Conservation (phyloP, 2,888 invertebrate species). For the Amiota mariae region DNA sequence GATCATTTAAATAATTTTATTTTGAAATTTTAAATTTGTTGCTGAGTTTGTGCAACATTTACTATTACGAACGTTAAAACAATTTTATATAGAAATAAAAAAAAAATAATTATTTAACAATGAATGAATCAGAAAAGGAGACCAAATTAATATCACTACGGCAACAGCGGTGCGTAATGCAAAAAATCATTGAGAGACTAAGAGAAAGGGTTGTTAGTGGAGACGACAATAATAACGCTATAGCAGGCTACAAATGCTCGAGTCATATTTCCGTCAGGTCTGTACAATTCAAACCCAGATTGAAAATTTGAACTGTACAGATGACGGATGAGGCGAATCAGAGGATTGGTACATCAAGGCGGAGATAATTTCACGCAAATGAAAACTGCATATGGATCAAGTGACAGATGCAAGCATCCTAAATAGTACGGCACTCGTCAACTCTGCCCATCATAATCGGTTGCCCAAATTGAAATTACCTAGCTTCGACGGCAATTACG, state of each 20-base stretch:
- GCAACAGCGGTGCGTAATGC: neutral
- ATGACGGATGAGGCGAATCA: neutral
- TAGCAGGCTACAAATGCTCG: neutral
- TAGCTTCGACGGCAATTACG: neutral
- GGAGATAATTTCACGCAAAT: too few species aligned
- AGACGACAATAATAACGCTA: neutral
- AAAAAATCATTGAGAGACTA: neutral
- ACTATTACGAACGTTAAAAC: too few species aligned
- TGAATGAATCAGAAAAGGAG: neutral
- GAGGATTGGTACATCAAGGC: neutral
- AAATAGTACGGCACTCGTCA: neutral
- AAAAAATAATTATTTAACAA: neutral
- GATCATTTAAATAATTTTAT: too few species aligned
- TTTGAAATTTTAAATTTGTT: too few species aligned
- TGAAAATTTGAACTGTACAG: neutral
- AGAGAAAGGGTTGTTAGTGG: neutral
- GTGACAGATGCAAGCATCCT: neutral
- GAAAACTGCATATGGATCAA: neutral
- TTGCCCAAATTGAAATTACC: neutral
- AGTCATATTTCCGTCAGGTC: neutral
- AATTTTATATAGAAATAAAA: too few species aligned
- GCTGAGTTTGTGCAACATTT: too few species aligned
- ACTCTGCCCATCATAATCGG: neutral
- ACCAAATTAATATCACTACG: neutral
- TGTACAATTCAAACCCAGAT: neutral